phyloP scores from a whole-genome alignment of 2,797 vertebrate genomes.

The Numenius phaeopus region DNA sequence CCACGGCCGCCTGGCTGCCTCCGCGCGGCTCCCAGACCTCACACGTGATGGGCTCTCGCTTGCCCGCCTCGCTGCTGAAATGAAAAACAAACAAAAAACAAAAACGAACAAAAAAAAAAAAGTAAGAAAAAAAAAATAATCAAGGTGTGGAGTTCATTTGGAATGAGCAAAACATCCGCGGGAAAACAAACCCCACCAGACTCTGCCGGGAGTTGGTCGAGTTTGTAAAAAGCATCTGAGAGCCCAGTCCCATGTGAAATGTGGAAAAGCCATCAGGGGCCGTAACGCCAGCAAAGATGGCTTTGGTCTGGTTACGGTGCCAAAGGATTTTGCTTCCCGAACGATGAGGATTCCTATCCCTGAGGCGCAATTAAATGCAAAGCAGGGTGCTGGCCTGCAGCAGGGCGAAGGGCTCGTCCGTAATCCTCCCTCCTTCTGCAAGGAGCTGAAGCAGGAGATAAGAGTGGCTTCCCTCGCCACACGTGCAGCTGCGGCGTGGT shows the following conservation, averaged over 20 bases:
- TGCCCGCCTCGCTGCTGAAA: neutral
- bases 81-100: neutral
- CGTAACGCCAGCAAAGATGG: neutral
- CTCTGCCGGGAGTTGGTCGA: neutral
- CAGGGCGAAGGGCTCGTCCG: fast-evolving
- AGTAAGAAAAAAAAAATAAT: neutral
- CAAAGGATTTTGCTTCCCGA: slow-evolving; percentile 37
- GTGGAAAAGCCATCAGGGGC: slow-evolving; percentile 43
- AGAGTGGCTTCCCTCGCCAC: neutral
- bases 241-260: slow-evolving; percentile 2
- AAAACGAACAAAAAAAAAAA: neutral
- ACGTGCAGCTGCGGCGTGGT: neutral
- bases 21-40: neutral
- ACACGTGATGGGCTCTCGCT: neutral
- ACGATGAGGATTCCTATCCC: neutral
- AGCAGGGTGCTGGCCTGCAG: neutral
- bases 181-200: neutral
- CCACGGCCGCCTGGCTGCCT: neutral
- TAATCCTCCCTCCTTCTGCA: neutral
- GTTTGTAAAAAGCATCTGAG: neutral
- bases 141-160: neutral
- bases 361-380: neutral
- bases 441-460: neutral
- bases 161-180: neutral
- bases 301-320: neutral